phyloP scores from a whole-genome alignment of 2,113 vertebrate genomes.

The Mormoops blainvillei region DNA sequence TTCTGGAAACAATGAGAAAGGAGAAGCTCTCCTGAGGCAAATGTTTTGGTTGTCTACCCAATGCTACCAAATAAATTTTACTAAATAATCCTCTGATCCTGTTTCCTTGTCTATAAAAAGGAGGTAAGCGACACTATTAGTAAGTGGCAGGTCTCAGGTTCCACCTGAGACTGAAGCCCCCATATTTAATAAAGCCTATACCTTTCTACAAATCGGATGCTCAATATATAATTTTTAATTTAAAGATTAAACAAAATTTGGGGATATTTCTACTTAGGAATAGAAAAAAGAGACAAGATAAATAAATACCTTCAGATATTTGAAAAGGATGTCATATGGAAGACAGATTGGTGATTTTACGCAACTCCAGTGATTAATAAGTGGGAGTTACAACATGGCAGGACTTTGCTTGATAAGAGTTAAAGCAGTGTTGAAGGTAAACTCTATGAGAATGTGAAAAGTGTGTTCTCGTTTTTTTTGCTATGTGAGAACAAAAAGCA shows the following conservation, averaged over 20 bases:
- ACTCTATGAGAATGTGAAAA: neutral
- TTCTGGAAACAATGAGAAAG: slow-evolving; percentile 24
- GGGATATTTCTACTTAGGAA: neutral
- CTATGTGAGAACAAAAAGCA: neutral
- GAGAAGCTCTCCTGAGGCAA: neutral
- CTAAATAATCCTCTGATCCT: neutral
- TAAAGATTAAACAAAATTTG: neutral
- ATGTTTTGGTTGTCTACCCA: neutral
- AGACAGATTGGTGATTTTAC: neutral
- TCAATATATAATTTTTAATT: neutral
- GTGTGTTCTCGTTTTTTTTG: neutral
- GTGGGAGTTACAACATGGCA: neutral
- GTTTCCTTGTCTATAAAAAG: neutral
- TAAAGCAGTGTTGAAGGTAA: neutral
- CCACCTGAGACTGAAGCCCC: neutral
- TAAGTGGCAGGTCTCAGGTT: neutral
- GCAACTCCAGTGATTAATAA: neutral
- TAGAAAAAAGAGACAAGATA: neutral
- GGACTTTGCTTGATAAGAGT: neutral
- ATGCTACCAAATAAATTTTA: neutral
- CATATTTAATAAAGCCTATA: neutral
- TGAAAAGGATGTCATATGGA: neutral
- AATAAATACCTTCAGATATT: neutral
- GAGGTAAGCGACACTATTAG: neutral
- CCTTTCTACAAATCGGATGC: neutral